Evolutionary conservation across 2,888 invertebrate genomes (phyloP), one percentile per base, ranked within the genome.

Genomic region (Hesperia comma): DNA sequence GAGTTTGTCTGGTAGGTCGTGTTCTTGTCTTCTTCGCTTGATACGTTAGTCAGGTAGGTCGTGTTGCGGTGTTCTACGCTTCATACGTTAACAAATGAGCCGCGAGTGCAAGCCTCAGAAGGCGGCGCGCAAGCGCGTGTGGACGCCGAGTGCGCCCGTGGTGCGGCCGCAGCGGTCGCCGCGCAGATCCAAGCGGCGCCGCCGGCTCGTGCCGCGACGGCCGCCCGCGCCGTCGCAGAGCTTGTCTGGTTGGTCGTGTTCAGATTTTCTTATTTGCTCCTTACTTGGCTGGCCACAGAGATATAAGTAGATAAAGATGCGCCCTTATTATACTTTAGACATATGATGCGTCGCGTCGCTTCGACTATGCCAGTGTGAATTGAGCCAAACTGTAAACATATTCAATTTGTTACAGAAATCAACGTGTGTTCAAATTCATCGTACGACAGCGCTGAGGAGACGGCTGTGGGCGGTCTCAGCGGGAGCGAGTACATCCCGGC

Each of bases 101-200:
- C 96, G 96, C 77, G 96, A 96, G 86, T 94, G 94, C 60, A 96
- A 96, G 86, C 96, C 96, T 82, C 95, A 96, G 93, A 96, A 96
- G 93, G 92, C 94, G 53, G 88, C 94, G 12, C 90, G 94, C 60
- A 94, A 94, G 79, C 95, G 95, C 69, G 89, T 94, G 40, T 93
- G 93, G 92, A 92, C 79, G 94, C 90, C 78, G 94, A 82, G 94
- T 92, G 84, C 84, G 70, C 81, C 84, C 72, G 82, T 85, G 71
- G 63, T 77, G 74, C 67, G 76, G 64, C 71, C 77, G 72, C 67
- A 77, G 70, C 62, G 74, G 69, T 69, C 81, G 63, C 72, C 78
- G 71, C 63, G 79, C 68, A 68, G 78, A 55, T 67, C 77, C 71
- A 67, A 78, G 72, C 71, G 77, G 61, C 75, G 75, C 71, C 72